Percentiles rank a stretch among this genome's conserved stretches.
Evolutionary conservation across 2,113 vertebrate species (phyloP).

Genomic region (Felis catus): F.catus_Fca126_mat1.0 CM031425.1:28128001-28128500

Average conservation of each 20-base stretch:
- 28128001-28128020: not conserved
- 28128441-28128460: not conserved
- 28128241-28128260: not conserved
- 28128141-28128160: not conserved
- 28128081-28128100: not conserved
- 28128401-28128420: no score
- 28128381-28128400: no score
- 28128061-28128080: conserved; percentile 15
- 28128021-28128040: not conserved
- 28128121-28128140: conserved; percentile 26
- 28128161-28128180: not conserved
- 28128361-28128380: no score
- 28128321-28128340: no score
- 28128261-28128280: no score
- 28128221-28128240: not conserved
- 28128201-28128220: not conserved
- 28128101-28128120: not conserved
- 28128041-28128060: not conserved
- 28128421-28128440: no score
- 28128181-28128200: not conserved
- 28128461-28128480: conserved; percentile 3
- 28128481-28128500: conserved; percentile 13
- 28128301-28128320: no score
- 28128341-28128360: no score
- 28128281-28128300: no score